Evolutionary conservation across 1,140 invertebrate genomes (phyloP).

Genomic region (Euwallacea similis): DNA sequence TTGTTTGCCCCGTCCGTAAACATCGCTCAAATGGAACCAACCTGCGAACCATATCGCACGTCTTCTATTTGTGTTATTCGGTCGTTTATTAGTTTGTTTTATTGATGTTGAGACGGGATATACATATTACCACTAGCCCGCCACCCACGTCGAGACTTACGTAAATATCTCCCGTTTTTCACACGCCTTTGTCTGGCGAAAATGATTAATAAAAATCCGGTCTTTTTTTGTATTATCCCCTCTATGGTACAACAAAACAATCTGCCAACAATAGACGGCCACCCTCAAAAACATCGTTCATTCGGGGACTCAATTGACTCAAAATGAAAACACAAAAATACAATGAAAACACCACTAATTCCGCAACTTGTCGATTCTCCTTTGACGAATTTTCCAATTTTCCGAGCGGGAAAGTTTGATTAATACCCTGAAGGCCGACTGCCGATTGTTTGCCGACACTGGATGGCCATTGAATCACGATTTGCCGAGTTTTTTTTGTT

Average conservation of each 20-base stretch:
- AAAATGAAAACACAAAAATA: constrained; percentile 34
- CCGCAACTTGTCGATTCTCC: constrained; percentile 36
- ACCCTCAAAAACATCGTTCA: constrained; percentile 25
- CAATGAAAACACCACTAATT: constrained; percentile 37
- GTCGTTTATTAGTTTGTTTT: constrained; percentile 37
- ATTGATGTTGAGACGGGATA: constrained; percentile 29
- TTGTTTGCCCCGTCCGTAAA: constrained; percentile 37
- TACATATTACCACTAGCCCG: constrained; percentile 3
- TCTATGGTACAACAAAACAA: constrained; percentile 26
- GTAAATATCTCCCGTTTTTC: constrained; percentile 2
- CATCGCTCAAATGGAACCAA: constrained; percentile 38
- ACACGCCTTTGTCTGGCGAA: not conserved
- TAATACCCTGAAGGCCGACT: constrained; percentile 32
- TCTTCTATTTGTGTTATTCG: constrained; percentile 34
- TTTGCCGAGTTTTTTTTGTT: not conserved
- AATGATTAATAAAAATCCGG: constrained; percentile 25
- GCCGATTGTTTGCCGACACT: constrained; percentile 35
- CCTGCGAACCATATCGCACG: constrained; percentile 38
- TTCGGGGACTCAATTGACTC: constrained; percentile 21
- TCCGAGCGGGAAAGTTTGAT: constrained; percentile 39
- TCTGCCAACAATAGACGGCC: constrained; percentile 18
- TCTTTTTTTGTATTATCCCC: constrained; percentile 15
- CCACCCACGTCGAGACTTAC: constrained; percentile 22
- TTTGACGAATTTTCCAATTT: constrained; percentile 39
- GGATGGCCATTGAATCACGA: not conserved